These are phyloP conservation scores for Mythimna impura DNA, from an alignment of 2,888 invertebrate species.

Conservation along the genomic window DNA sequence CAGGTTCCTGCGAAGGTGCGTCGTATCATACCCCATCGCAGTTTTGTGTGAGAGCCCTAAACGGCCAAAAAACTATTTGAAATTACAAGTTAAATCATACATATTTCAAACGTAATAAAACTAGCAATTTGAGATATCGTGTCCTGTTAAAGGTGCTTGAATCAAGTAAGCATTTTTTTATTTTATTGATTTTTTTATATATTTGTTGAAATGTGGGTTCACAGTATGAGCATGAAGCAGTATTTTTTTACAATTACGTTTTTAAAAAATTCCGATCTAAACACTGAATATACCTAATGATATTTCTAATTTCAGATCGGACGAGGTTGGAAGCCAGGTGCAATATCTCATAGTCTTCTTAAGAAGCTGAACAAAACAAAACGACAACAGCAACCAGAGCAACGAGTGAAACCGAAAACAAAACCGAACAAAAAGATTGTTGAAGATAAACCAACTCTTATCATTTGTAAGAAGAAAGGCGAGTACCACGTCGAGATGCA, in stretches of 20 bases:
- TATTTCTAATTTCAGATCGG: constrained; percentile 67
- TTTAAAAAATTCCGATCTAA: neutral
- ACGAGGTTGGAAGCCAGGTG: constrained; percentile 85
- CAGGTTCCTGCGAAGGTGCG: no score
- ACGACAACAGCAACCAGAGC: constrained; percentile 58
- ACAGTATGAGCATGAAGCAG: neutral
- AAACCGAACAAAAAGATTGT: constrained; percentile 72
- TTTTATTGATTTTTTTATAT: neutral
- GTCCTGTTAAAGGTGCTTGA: neutral
- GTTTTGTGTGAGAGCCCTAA: no score
- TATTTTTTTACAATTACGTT: neutral
- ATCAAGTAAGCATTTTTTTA: neutral
- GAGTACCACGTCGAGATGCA: constrained; percentile 83
- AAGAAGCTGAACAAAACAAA: constrained; percentile 78
- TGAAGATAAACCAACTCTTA: constrained; percentile 79
- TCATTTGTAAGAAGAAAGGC: constrained; percentile 79
- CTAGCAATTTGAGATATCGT: neutral
- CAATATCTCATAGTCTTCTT: constrained; percentile 80
- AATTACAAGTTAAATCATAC: no score
- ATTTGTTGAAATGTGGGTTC: neutral
- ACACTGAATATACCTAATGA: neutral
- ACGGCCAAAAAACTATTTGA: no score
- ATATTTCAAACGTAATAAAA: neutral
- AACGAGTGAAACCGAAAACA: constrained; percentile 66
- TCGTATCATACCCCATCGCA: no score